Percentiles rank a stretch among this genome's conserved stretches.
These are phyloP conservation scores for Dinocampus coccinellae DNA, from an alignment of 2,888 invertebrate species.

Conservation along the genomic window DNA sequence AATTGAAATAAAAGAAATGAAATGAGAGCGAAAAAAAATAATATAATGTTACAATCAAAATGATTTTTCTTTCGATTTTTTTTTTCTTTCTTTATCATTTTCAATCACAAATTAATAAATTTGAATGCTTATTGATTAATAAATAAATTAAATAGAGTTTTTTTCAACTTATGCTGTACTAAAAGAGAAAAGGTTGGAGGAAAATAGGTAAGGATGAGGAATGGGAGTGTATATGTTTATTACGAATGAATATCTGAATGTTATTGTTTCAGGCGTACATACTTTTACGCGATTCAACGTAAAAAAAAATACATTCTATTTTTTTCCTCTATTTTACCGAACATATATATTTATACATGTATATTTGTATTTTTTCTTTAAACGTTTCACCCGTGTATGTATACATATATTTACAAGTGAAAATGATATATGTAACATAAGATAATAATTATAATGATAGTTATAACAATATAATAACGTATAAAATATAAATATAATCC, in stretches of 20 bases:
- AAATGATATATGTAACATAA: slow-evolving; percentile 33
- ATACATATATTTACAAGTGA: slow-evolving; percentile 37
- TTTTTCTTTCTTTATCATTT: neutral
- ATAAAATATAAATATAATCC: slow-evolving; percentile 35
- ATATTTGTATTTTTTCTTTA: neutral
- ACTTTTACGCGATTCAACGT: neutral
- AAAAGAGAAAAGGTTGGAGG: neutral
- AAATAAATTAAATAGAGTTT: slow-evolving; percentile 28
- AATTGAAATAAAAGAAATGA: slow-evolving; percentile 12
- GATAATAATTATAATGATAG: slow-evolving; percentile 26
- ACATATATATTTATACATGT: slow-evolving; percentile 12
- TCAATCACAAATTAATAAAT: slow-evolving; percentile 29
- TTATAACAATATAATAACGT: slow-evolving; percentile 18
- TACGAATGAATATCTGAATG: slow-evolving; percentile 7
- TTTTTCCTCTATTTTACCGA: neutral
- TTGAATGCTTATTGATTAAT: slow-evolving; percentile 22
- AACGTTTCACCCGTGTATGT: slow-evolving; percentile 24
- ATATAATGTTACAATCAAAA: neutral
- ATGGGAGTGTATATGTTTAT: neutral
- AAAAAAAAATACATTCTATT: slow-evolving; percentile 4
- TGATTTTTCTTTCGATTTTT: neutral
- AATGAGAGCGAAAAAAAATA: slow-evolving; percentile 5
- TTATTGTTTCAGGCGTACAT: neutral
- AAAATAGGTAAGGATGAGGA: neutral
- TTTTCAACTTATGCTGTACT: neutral